Percentiles rank a stretch among this genome's conserved stretches.
These are phyloP conservation scores for Lithosia quadra DNA, from an alignment of 2,888 invertebrate genomes.

Conservation along the genomic window DNA sequence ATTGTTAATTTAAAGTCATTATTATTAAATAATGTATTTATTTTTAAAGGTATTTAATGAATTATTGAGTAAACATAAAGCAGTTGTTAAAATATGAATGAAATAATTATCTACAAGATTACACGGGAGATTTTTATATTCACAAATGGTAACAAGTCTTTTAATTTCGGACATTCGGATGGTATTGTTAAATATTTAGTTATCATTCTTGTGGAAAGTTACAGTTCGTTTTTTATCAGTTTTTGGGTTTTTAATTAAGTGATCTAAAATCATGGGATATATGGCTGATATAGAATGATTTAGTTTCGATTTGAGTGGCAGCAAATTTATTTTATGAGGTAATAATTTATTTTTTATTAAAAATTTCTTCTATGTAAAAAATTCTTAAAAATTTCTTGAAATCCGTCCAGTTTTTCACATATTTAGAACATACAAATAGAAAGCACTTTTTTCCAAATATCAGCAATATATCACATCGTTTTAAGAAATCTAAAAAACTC, in stretches of 20 bases:
- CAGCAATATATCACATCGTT: not conserved
- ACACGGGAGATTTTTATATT: no score
- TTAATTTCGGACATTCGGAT: no score
- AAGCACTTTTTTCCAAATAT: not conserved
- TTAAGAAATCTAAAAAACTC: not conserved
- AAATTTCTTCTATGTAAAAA: no score
- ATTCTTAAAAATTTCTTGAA: not conserved
- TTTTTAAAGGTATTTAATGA: not conserved
- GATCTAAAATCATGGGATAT: constrained; percentile 1
- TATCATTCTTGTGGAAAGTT: not conserved
- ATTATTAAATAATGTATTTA: not conserved
- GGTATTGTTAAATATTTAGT: no score
- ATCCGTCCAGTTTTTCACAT: constrained; percentile 2
- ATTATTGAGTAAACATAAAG: not conserved
- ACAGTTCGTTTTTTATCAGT: not conserved
- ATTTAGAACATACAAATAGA: not conserved
- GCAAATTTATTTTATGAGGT: not conserved
- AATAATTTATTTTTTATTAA: not conserved
- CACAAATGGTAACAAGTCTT: no score
- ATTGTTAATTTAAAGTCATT: not conserved
- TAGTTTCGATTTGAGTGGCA: no score
- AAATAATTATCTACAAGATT: no score
- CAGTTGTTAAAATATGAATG: no score
- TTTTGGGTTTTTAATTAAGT: not conserved
- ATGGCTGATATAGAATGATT: not conserved